phyloP scores from a whole-genome alignment of 2,797 vertebrate species.

The Chiroxiphia lanceolata region DNA sequence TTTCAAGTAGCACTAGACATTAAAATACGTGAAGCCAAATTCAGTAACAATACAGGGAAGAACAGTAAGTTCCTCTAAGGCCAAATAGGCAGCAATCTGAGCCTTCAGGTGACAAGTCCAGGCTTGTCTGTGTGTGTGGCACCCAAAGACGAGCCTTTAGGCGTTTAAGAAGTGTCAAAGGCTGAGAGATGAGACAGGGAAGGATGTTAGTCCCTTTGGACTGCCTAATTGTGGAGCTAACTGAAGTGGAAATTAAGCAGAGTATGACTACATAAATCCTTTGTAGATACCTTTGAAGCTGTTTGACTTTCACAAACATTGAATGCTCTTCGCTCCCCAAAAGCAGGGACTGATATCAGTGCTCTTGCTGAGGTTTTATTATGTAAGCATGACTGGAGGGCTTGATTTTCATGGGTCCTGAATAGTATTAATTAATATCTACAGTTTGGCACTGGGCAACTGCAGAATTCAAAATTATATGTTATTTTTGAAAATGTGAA shows the following conservation, averaged over 20 bases:
- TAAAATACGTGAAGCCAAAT: accelerated
- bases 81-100: background rate
- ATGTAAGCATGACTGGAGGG: background rate
- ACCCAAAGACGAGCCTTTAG: background rate
- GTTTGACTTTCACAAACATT: background rate
- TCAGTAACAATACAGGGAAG: background rate
- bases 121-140: accelerated
- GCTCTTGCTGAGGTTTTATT: background rate
- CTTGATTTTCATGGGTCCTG: background rate
- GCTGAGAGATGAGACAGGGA: background rate
- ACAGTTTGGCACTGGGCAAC: background rate
- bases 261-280: background rate
- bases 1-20: background rate
- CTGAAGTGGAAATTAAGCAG: background rate
- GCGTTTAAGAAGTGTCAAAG: background rate
- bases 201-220: background rate
- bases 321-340: background rate
- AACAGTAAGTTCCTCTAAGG: background rate
- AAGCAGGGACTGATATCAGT: background rate
- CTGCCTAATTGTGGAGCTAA: background rate
- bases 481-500: background rate
- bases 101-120: background rate
- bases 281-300: background rate
- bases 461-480: background rate
- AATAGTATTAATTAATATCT: background rate